These are phyloP conservation scores for Trichechus manatus DNA, from an alignment of 2,113 vertebrate genomes.

Conservation along the genomic window DNA sequence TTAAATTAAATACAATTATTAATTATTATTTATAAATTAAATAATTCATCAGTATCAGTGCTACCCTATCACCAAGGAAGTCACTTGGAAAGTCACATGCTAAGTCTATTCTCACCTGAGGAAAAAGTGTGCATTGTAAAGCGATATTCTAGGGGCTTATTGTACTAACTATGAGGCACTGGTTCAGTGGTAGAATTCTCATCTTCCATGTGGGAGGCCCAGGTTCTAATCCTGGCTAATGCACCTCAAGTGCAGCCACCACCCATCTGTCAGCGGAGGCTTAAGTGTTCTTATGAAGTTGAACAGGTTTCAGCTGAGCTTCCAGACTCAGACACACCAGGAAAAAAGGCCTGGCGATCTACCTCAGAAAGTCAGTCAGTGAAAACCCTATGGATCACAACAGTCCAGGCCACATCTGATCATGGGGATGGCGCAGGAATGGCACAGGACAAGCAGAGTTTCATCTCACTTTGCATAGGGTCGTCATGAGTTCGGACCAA, in stretches of 20 bases:
- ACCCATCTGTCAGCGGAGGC: not conserved
- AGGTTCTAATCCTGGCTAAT: too few species aligned
- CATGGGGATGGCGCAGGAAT: not conserved
- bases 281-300: not conserved
- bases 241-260: not conserved
- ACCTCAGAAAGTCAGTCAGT: not conserved
- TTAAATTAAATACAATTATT: not conserved
- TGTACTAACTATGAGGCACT: constrained; percentile 8
- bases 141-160: not conserved
- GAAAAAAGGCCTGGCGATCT: not conserved
- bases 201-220: not conserved
- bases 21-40: constrained; percentile 53
- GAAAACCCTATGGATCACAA: not conserved
- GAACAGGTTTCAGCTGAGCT: not conserved
- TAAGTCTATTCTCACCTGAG: not conserved
- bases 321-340: not conserved
- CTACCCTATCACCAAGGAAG: constrained; percentile 8
- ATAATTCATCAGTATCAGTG: constrained; percentile 3
- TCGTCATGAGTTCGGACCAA: not conserved
- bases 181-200: not conserved
- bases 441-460: not conserved
- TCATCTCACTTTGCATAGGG: not conserved
- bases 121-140: not conserved
- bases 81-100: not conserved
- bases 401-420: not conserved